Base-by-base conservation (phyloP, 2,888 invertebrate species). In the Aspidiotus rigidus region DNA sequence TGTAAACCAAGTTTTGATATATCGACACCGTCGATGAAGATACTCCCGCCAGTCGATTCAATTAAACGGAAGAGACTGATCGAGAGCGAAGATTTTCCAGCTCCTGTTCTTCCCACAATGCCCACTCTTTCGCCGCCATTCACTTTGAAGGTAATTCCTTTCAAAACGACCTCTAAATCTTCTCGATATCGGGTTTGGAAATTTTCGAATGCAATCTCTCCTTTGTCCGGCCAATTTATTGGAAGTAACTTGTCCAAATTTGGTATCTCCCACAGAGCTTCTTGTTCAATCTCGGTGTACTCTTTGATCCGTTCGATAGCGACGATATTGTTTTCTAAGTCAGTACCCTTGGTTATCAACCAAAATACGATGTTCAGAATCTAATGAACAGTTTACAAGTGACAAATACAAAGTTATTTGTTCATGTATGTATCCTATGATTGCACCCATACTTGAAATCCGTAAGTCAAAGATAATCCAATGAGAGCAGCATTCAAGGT, bases 241-340 rank as follows among this genome's bases (percentile, higher is more conserved):
- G 67, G 67, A 17, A 67, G 53, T 11, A 82, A 82, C 28, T 56
- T 42, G 28, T 28, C 28, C 28, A 5, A 28, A 28, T 64, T 56
- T 44, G 56, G 17, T 42, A 64, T 41, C 53, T 67, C 15, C 61
- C 60, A 67, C 15, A 60, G 39, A 6, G 67, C 67, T 54, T 67
- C 84, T 77, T 88, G 90, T 64, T 85, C 83, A 0, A 90, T 88
- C 77, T 93, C 93, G 0, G 89, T 87, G 76, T 97, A 98, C 77
- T 98, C 97, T 77, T 95, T 93, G 76, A 97, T 93, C 77, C 98
- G 86, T 79, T 98, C 97, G 1, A 97, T 95, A 3, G 96, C 92
- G 0, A 97, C 96, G 75, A 97, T 94, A 78, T 97, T 97, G 0
- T 96, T 94, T 81, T 98, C 98, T 57, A 98, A 88, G 77, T 97